Base-by-base conservation (phyloP, 2,797 vertebrate species). In the Australoheros facetus region DNA sequence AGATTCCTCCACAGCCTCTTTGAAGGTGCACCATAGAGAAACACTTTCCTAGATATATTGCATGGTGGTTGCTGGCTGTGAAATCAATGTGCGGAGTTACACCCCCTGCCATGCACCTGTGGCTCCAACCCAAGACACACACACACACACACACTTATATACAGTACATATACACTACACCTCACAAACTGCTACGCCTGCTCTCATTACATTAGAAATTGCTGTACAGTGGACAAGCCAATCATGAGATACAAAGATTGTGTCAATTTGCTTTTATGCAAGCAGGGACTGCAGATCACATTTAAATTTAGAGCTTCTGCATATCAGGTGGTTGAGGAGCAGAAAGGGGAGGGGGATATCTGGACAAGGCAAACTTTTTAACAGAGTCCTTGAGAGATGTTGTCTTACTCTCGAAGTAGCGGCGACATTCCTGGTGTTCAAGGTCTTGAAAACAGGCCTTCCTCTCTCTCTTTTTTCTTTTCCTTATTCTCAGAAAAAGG, bases 51-150 rank as follows among this genome's bases (percentile, higher is more conserved):
- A 32, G 75, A 85, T 86, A 89, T 90, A 88, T 85, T 86, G 87
- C 89, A 89, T 16, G 82, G 87, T 78, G 85, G 83, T 78, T 74
- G 16, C 75, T 74, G 83, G 82, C 90, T 91, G 91, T 93, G 92
- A 93, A 93, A 93, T 93, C 89, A 89, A 90, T 90, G 86, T 86
- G 87, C 53, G 19, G 78, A 75, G 82, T 74, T 66, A 72, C 80
- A 79, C 79, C 74, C 80, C 91, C 77, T 57, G 74, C 86, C 0
- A 56, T 54, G 81, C 90, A 93, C 90, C 90, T 93, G 92, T 93
- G 92, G 88, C 86, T 74, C 37, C 71, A 53, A 32, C 34, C 19
- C 37, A 19, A 64, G 9, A 69, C 28, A 80, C 64, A 64, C 56
- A 71, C 58, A 70, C 58, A 71, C 54, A 58, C 53, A 72, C 32